Conservation (phyloP, 1,140 invertebrate genomes). For the Drosophila melanica region DNA sequence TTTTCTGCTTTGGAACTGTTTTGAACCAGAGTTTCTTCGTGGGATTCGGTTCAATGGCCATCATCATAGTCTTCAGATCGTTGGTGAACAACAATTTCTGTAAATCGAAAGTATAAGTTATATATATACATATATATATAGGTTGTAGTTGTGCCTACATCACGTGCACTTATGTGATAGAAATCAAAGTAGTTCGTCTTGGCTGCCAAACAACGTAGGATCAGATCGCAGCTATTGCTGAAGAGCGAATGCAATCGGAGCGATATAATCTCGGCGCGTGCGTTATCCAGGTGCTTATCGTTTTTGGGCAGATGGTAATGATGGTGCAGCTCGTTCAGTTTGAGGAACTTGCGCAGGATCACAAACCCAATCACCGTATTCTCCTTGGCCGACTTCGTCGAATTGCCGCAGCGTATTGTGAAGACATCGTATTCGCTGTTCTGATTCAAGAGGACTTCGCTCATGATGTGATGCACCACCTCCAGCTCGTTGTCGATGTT, state of each 20-base stretch:
- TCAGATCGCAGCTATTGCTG: slow-evolving; percentile 36
- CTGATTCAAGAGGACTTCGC: slow-evolving; percentile 56
- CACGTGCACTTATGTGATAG: slow-evolving; percentile 39
- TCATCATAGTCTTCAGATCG: slow-evolving; percentile 69
- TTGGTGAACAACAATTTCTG: slow-evolving; percentile 45
- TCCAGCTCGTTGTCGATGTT: slow-evolving; percentile 36
- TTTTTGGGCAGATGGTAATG: slow-evolving; percentile 54
- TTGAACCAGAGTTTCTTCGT: slow-evolving; percentile 24
- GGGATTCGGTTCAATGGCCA: slow-evolving; percentile 59
- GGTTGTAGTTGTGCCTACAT: slow-evolving; percentile 9
- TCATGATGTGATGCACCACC: slow-evolving; percentile 44
- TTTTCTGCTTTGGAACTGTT: too few species aligned
- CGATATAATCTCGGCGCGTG: slow-evolving; percentile 65
- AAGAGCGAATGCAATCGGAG: slow-evolving; percentile 67
- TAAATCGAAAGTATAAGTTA: not conserved
- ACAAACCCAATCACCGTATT: slow-evolving; percentile 71
- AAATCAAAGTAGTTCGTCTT: slow-evolving; percentile 60
- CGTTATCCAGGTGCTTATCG: slow-evolving; percentile 25
- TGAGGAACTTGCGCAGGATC: slow-evolving; percentile 47
- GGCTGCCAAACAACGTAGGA: slow-evolving; percentile 60
- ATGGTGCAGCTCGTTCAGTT: slow-evolving; percentile 19
- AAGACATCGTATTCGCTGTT: slow-evolving; percentile 54
- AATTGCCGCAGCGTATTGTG: slow-evolving; percentile 74
- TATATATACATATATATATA: not conserved
- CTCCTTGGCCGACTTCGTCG: slow-evolving; percentile 32